Evolutionary conservation across 2,797 vertebrate genomes (phyloP).

Genomic region (Dendrocincla fuliginosa): DNA sequence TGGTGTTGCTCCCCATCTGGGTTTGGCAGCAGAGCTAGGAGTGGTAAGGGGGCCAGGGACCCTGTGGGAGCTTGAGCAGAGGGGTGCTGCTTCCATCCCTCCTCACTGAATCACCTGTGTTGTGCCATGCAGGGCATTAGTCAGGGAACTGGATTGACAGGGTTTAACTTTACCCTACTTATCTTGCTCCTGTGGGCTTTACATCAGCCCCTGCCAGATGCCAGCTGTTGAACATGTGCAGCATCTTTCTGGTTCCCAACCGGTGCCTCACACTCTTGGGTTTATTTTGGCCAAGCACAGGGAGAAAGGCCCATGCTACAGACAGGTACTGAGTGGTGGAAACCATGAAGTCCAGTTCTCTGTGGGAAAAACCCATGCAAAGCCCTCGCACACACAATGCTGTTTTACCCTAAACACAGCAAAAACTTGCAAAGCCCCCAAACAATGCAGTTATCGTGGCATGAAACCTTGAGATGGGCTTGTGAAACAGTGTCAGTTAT

Average conservation of each 20-base stretch:
- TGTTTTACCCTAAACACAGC: not conserved
- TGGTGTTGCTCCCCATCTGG: not conserved
- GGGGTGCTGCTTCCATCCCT: not conserved
- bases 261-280: accelerated
- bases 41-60: no score
- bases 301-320: not conserved
- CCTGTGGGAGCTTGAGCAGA: accelerated
- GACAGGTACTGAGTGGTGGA: not conserved
- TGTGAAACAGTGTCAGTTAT: not conserved
- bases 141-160: not conserved
- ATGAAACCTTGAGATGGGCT: not conserved
- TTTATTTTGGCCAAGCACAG: not conserved
- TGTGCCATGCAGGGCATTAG: not conserved
- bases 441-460: not conserved
- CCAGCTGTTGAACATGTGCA: accelerated
- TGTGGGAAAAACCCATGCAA: not conserved
- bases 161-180: not conserved
- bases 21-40: not conserved
- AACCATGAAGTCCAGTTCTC: not conserved
- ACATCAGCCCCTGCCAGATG: no score
- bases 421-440: not conserved
- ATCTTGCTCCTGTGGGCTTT: not conserved
- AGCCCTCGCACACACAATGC: not conserved
- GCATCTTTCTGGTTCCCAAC: not conserved
- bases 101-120: not conserved